Conservation (phyloP, 1,140 invertebrate species). For the Drosophila eugracilis region DNA sequence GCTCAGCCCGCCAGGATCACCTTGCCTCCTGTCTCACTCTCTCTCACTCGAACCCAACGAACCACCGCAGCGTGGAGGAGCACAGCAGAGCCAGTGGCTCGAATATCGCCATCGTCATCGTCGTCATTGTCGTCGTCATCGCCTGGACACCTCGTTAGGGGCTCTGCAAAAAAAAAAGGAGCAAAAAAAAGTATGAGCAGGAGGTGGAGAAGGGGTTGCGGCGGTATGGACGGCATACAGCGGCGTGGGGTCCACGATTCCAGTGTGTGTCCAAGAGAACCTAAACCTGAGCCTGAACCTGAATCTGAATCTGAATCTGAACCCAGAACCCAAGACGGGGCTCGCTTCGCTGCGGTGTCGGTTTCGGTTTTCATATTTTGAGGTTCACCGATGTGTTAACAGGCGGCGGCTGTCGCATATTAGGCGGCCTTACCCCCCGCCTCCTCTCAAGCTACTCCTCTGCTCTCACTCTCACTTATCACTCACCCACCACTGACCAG, state of each 20-base stretch:
- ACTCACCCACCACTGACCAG: constrained; percentile 3
- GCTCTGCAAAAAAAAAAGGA: not conserved
- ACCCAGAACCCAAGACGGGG: constrained; percentile 31
- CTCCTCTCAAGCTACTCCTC: not conserved
- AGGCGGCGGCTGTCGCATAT: constrained; percentile 79
- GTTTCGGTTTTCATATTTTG: constrained; percentile 81
- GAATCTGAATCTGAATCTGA: constrained; percentile 1
- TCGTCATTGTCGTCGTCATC: constrained; percentile 48
- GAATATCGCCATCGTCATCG: constrained; percentile 65
- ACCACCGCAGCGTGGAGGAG: not conserved
- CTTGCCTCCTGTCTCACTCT: constrained; percentile 41
- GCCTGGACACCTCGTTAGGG: constrained; percentile 81
- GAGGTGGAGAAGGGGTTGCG: not conserved
- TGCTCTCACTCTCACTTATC: constrained; percentile 4
- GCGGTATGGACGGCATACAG: no score
- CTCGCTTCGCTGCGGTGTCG: constrained; percentile 50
- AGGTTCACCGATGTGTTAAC: constrained; percentile 81
- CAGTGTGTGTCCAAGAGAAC: constrained; percentile 4
- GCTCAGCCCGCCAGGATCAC: constrained; percentile 8
- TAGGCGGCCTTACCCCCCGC: constrained; percentile 45
- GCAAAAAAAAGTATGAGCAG: not conserved
- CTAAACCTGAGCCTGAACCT: not conserved
- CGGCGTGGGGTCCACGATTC: constrained; percentile 47
- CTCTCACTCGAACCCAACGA: constrained; percentile 8
- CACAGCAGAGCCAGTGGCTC: constrained; percentile 40